Conservation (phyloP, 2,888 invertebrate species). For the Schrankia costaestrigalis region DNA sequence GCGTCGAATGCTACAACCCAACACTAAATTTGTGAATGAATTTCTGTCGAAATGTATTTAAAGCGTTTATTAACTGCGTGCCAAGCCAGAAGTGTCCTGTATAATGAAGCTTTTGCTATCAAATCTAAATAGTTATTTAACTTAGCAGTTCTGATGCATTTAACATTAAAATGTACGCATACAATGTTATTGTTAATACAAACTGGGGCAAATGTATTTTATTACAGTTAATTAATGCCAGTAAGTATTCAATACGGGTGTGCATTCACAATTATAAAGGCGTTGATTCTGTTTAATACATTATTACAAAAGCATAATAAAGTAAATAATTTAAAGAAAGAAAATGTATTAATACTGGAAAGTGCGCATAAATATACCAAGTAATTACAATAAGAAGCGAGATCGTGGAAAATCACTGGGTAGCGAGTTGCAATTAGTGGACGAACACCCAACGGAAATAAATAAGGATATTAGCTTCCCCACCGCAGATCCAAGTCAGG, state of each 20-base stretch:
- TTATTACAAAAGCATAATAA: too few relatives aligned
- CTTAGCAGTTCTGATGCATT: slow-evolving; percentile 37
- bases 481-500: slow-evolving; percentile 46
- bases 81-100: slow-evolving; percentile 37
- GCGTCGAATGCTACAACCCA: slow-evolving; percentile 24
- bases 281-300: slow-evolving; percentile 11
- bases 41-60: slow-evolving; percentile 48
- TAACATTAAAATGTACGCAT: slow-evolving; percentile 32
- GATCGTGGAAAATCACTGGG: slow-evolving; percentile 74
- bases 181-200: slow-evolving; percentile 25
- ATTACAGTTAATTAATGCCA: slow-evolving; percentile 14
- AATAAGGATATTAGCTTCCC: slow-evolving; percentile 70
- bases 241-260: slow-evolving; percentile 9
- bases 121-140: slow-evolving; percentile 49
- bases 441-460: slow-evolving; percentile 75
- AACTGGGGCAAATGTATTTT: slow-evolving; percentile 21
- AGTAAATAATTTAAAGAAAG: too few relatives aligned
- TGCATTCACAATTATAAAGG: slow-evolving; percentile 9
- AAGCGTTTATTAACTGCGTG: slow-evolving; percentile 45
- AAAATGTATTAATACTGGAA: slow-evolving; percentile 36
- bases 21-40: slow-evolving; percentile 42
- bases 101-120: slow-evolving; percentile 45
- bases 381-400: slow-evolving; percentile 63
- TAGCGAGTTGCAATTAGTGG: slow-evolving; percentile 71
- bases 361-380: slow-evolving; percentile 54